Base-by-base conservation (phyloP, 2,113 vertebrate genomes). In the Piprites chloris region DNA sequence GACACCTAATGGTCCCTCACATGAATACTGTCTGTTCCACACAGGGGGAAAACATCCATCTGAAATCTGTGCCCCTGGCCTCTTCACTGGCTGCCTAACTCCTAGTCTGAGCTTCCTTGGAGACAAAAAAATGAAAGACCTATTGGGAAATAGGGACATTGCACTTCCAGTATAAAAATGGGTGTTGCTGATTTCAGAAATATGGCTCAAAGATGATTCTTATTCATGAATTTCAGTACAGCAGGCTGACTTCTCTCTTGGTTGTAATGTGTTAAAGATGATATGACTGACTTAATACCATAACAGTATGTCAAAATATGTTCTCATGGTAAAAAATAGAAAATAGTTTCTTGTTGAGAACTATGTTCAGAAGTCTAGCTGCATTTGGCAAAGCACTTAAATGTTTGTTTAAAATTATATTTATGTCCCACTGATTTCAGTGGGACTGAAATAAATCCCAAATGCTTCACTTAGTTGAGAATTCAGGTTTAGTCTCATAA, bases 261-360 rank as follows among this genome's bases (percentile, higher is more conserved):
- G 68, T 59, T 90, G 19, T 52, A 77, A 67, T 44, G 68, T 74
- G 75, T 71, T 84, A 73, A 91, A 87, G 75, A 67, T 46, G 2
- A 19, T 80, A 61, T 41, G 53, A 59, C 37, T 89, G 91, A 85
- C 49, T 89, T 68, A 47, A 42, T 89, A 89, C 27, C 28, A 12
- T 74, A 91, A 74, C 14, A 74, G 79, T 53, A 33, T 88, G 82
- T 92, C 92, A 93, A 91, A 96, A 91, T 61, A 84, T 6, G 26
- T 87, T 91, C 73, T 63, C 50, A 50, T 11, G 49, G 72, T 52
- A 79, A 89, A 56, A 97, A 93, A 93, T 28, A 81, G 74, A 74
- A 90, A 88, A 52, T 63, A 82, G 47, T 49, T 91, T 94, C 71
- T 82, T 85, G 33, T 41, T 66, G 42, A 90, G 82, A 90, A 55